A percentile compares a stretch with the other conserved stretches of the same genome.
phyloP scores from a whole-genome alignment of 2,888 invertebrate genomes.

The Noctua janthe region DNA sequence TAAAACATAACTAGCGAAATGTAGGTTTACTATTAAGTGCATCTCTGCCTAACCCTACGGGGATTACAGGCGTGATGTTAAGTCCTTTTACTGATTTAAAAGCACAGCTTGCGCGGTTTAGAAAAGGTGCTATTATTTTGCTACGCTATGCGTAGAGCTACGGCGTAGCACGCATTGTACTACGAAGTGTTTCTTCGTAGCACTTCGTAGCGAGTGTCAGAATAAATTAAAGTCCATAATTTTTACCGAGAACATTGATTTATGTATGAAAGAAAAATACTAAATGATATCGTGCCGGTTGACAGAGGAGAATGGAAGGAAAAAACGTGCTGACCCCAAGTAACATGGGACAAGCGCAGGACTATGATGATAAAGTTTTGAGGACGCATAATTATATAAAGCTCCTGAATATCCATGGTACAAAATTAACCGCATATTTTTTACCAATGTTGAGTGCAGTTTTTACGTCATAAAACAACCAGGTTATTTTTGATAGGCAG shows the following conservation, averaged over 20 bases:
- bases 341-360: no score
- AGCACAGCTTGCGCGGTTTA: neutral
- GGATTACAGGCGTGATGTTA: no score
- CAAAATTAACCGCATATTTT: neutral
- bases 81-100: neutral
- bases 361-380: no score
- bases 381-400: neutral
- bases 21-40: no score
- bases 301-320: no score
- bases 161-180: constrained; percentile 23
- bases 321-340: no score
- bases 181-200: neutral
- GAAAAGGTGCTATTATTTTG: rapidly evolving
- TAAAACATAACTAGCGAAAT: no score
- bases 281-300: no score
- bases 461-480: neutral
- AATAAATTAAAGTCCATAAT: neutral
- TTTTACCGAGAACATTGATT: neutral
- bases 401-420: neutral
- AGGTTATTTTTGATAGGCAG: neutral
- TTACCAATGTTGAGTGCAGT: neutral
- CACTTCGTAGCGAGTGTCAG: neutral
- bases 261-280: no score
- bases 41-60: no score
- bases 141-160: constrained; percentile 16